phyloP scores from a whole-genome alignment of 2,113 vertebrate genomes.

The Mohoua ochrocephala region DNA sequence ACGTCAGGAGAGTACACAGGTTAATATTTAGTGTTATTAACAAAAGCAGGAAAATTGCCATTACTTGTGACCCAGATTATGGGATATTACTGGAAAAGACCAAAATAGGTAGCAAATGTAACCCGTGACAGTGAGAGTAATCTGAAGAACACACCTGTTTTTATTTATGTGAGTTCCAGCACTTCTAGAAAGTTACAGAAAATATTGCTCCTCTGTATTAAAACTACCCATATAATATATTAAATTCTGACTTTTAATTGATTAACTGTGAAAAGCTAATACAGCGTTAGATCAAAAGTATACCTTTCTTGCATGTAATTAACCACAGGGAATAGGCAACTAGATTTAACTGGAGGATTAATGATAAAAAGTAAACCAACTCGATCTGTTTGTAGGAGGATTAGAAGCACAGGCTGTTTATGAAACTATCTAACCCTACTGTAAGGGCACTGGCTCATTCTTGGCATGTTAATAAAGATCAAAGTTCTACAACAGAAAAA shows the following conservation, averaged over 20 bases:
- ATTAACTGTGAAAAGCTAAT: not conserved
- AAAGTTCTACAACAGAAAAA: not conserved
- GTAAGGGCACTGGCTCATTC: not conserved
- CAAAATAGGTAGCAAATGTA: constrained; percentile 29
- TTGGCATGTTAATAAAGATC: not conserved
- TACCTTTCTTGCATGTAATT: not conserved
- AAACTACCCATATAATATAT: not conserved
- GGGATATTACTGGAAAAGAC: not conserved
- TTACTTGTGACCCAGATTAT: not conserved
- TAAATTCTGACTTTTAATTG: not conserved
- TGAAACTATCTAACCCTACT: not conserved
- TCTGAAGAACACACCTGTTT: not conserved
- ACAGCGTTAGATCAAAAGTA: not conserved
- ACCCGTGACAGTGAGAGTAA: not conserved
- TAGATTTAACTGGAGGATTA: not conserved
- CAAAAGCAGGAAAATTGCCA: not conserved
- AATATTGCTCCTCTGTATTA: not conserved
- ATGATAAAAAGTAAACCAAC: not conserved
- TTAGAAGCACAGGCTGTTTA: not conserved
- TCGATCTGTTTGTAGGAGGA: not conserved
- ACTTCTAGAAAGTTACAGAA: not conserved
- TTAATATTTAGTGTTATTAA: constrained; percentile 9
- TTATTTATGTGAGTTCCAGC: not conserved
- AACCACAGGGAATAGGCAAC: not conserved
- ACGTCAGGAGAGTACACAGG: not conserved